Evolutionary conservation across 2,888 invertebrate genomes (phyloP).

Genomic region (Agriotes lineatus): DNA sequence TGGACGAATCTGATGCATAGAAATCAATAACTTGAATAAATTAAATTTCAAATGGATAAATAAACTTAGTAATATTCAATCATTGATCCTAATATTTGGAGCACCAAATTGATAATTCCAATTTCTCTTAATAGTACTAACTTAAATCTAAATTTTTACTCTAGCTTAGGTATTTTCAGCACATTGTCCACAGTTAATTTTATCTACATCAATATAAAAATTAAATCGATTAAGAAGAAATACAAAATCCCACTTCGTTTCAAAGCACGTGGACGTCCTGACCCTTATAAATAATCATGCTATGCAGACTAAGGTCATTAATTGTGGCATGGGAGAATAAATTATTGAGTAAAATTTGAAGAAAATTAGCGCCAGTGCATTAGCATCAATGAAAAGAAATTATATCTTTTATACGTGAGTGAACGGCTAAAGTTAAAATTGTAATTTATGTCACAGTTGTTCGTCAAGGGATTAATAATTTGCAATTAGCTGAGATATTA

Average conservation of each 20-base stretch:
- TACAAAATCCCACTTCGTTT: neutral
- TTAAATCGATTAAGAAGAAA: neutral
- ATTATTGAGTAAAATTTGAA: constrained; percentile 13
- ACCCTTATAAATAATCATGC: constrained; percentile 26
- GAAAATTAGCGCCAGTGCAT: constrained; percentile 26
- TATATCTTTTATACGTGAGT: constrained; percentile 20
- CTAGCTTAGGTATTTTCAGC: no score
- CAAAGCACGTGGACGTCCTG: constrained; percentile 1
- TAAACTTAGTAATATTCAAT: no score
- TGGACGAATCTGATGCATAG: no score
- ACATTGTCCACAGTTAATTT: no score
- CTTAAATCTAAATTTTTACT: no score
- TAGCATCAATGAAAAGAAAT: constrained; percentile 25
- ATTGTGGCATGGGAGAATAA: constrained; percentile 33
- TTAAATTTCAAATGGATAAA: no score
- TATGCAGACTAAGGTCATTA: constrained; percentile 33
- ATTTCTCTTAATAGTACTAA: no score
- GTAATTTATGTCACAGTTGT: constrained; percentile 23
- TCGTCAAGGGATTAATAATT: no score
- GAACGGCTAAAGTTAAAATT: constrained; percentile 25
- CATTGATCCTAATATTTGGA: no score
- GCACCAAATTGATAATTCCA: no score
- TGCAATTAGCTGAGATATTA: no score
- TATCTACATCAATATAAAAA: neutral
- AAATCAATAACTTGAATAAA: no score